Percentiles rank a stretch among this genome's conserved stretches.
Evolutionary conservation across 2,113 vertebrate genomes (phyloP).

Genomic region (Muntiacus reevesi): DNA sequence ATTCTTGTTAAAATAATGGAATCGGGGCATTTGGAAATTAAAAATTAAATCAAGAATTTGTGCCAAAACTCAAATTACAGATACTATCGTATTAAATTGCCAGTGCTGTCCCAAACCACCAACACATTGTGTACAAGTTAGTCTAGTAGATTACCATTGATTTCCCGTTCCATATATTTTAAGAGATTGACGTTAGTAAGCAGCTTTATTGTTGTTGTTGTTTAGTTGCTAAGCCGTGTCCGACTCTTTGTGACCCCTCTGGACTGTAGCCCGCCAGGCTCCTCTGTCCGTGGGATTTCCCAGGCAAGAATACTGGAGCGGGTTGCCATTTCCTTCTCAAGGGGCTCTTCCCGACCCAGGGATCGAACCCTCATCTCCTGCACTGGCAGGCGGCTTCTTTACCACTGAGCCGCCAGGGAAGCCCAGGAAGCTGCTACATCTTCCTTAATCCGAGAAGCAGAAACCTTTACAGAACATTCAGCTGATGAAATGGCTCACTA

Average conservation of each 20-base stretch:
- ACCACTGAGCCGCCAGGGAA: neutral
- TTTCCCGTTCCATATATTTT: neutral
- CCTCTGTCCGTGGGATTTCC: neutral
- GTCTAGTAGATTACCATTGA: neutral
- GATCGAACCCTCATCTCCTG: neutral
- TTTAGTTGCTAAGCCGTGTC: neutral
- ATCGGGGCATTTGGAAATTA: neutral
- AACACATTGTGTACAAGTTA: neutral
- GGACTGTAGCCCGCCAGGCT: neutral
- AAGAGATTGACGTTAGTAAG: neutral
- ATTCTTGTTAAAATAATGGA: neutral
- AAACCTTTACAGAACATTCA: neutral
- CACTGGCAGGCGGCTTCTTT: neutral
- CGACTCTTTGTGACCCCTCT: neutral
- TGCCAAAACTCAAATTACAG: neutral
- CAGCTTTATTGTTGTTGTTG: neutral
- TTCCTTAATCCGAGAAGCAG: neutral
- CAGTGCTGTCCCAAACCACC: neutral
- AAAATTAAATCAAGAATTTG: conserved; percentile 24
- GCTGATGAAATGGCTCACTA: neutral
- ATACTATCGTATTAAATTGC: neutral
- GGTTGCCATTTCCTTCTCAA: neutral
- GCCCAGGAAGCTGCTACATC: neutral
- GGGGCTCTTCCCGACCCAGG: neutral
- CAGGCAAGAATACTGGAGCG: neutral